Base-by-base conservation (phyloP, 2,888 invertebrate genomes). In the Spilosoma lubricipeda region DNA sequence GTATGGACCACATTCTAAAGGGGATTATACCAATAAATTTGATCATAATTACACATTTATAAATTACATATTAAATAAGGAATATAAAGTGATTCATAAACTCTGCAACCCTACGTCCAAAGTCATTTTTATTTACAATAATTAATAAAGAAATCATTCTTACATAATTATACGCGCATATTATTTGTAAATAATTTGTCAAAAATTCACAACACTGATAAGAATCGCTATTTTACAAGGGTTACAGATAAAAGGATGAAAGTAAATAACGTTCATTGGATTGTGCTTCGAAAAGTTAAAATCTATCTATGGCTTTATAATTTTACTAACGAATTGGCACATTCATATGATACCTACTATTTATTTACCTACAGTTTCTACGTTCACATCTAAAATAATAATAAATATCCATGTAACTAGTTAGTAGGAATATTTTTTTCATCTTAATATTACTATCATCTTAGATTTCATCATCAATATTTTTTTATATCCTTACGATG, bases 1-100 rank as follows among this genome's bases (percentile, higher is more conserved):
- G 88, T 91, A 93, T 96, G 96, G 96, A 95, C 96, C 96, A 93
- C 95, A 89, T 92, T 93, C 95, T 95, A 95, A 93, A 86, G 89
- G 93, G 89, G 85, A 89, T 88, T 82, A 85, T 85, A 81, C 45
- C 77, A 81, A 79, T 84, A n/a, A 80, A 75, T 72, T 68, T 77
- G 67, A 71, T 73, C 52, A 76, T 74, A 74, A 75, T 79, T 79
- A 78, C 81, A 81, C 82, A 72, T 82, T 77, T 73, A 80, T 71
- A 73, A 77, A 81, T 74, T 80, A 81, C 79, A 82, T 78, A 79
- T 74, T 74, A 71, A 80, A 80, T 82, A 71, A 71, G 65, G 66
- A 78, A 80, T 83, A 81, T 80, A 85, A 77, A 76, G 70, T 83
- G 80, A 83, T 80, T 81, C 77, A 78, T 76, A 77, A 77, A 76